phyloP scores from a whole-genome alignment of 2,797 vertebrate genomes.

The Spheniscus humboldti region DNA sequence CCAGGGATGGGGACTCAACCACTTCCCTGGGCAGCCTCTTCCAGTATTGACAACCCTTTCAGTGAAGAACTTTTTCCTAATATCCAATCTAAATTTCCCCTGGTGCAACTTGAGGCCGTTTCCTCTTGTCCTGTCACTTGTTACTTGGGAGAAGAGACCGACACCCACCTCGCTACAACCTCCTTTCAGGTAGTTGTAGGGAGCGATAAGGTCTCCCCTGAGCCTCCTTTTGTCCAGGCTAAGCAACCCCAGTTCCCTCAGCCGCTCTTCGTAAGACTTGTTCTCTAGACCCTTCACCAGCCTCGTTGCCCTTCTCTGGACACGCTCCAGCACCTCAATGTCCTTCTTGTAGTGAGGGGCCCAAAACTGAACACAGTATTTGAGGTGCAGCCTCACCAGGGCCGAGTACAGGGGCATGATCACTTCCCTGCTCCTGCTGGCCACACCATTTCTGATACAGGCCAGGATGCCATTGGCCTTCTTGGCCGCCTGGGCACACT shows the following conservation, averaged over 20 bases:
- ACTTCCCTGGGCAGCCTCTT: neutral
- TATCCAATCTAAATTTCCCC: neutral
- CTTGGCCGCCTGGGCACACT: too few relatives aligned
- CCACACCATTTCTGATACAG: neutral
- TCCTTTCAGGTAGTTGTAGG: too few relatives aligned
- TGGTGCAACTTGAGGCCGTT: neutral
- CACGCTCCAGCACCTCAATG: too few relatives aligned
- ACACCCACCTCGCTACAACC: too few relatives aligned
- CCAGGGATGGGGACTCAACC: neutral
- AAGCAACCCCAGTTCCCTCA: too few relatives aligned
- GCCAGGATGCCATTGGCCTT: neutral
- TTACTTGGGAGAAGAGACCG: too few relatives aligned
- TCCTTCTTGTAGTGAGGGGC: neutral
- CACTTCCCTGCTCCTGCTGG: neutral
- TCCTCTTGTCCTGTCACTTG: neutral
- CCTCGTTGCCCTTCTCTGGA: too few relatives aligned
- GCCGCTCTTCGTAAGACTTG: too few relatives aligned
- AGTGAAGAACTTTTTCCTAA: neutral
- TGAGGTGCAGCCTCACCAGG: too few relatives aligned
- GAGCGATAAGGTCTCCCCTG: too few relatives aligned
- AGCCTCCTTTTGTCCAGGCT: neutral
- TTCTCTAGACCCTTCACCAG: neutral
- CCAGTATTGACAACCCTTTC: neutral
- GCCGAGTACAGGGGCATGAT: rapidly evolving
- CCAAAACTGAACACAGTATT: neutral